Evolutionary conservation across 2,797 vertebrate genomes (phyloP).

Genomic region (Carapus acus): DNA sequence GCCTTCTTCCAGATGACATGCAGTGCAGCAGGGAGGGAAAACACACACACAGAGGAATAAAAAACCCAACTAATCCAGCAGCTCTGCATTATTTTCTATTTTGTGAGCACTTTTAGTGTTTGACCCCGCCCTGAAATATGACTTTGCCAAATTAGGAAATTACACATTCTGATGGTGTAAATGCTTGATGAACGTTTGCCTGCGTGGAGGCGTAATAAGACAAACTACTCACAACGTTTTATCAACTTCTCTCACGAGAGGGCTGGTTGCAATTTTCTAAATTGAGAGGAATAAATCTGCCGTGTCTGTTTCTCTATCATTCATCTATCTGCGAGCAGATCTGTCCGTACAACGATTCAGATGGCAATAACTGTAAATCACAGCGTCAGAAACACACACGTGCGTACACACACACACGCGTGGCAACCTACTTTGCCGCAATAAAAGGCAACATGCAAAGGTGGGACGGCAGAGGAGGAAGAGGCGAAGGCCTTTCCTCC

Average conservation of each 20-base stretch:
- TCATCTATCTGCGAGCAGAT: background rate
- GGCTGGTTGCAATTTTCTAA: background rate
- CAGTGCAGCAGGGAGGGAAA: slow-evolving; percentile 13
- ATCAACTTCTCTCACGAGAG: background rate
- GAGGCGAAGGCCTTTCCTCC: slow-evolving; percentile 23
- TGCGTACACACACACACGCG: background rate
- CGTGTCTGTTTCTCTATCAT: background rate
- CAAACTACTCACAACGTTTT: background rate
- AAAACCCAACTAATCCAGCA: no score
- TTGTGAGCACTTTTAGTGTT: background rate
- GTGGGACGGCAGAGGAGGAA: slow-evolving; percentile 21
- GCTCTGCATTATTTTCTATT: background rate
- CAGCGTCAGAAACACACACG: no score
- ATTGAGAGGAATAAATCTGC: no score
- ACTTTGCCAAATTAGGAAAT: background rate
- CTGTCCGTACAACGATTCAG: no score
- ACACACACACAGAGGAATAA: no score
- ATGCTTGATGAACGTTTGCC: background rate
- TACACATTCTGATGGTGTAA: background rate
- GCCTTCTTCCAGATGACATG: slow-evolving; percentile 3
- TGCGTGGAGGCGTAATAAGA: background rate
- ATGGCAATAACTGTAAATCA: no score
- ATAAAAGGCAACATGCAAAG: background rate
- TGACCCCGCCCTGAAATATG: background rate
- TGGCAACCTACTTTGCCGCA: background rate